phyloP scores from a whole-genome alignment of 2,113 vertebrate species.

The Heterotilapia buettikoferi region DNA sequence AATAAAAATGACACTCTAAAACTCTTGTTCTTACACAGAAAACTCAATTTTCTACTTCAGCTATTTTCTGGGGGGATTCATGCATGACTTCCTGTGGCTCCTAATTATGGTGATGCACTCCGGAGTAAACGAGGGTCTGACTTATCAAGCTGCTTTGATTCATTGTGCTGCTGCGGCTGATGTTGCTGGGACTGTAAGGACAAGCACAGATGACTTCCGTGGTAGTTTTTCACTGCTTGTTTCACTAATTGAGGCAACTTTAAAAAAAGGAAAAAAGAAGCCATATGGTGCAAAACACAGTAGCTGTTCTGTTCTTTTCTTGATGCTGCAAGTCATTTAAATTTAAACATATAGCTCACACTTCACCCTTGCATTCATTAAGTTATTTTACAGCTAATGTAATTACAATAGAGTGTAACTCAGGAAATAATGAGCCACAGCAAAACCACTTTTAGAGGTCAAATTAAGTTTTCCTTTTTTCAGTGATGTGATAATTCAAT shows the following conservation, averaged over 20 bases:
- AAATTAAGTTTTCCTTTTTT: not conserved
- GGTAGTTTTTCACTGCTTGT: constrained; percentile 1
- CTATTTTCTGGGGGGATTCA: not conserved
- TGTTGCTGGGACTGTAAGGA: not conserved
- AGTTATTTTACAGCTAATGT: not conserved
- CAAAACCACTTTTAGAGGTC: not conserved
- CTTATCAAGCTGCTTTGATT: constrained; percentile 14
- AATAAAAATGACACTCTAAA: not conserved
- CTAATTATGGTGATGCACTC: constrained; percentile 7
- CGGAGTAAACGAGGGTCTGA: not conserved
- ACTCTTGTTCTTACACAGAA: not conserved
- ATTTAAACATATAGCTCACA: not conserved
- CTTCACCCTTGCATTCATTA: not conserved
- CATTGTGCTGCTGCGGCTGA: not conserved
- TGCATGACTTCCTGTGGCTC: not conserved
- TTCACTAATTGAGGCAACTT: not conserved
- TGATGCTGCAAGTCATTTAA: not conserved
- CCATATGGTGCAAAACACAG: not conserved
- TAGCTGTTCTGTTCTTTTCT: not conserved
- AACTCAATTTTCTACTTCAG: not conserved
- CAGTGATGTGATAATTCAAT: not conserved
- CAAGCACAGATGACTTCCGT: not conserved
- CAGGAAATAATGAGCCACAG: not conserved
- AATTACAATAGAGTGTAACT: constrained; percentile 11
- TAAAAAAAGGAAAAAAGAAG: not conserved